These are phyloP conservation scores for Drosophila borborema DNA, from an alignment of 2,888 invertebrate species.

Conservation along the genomic window DNA sequence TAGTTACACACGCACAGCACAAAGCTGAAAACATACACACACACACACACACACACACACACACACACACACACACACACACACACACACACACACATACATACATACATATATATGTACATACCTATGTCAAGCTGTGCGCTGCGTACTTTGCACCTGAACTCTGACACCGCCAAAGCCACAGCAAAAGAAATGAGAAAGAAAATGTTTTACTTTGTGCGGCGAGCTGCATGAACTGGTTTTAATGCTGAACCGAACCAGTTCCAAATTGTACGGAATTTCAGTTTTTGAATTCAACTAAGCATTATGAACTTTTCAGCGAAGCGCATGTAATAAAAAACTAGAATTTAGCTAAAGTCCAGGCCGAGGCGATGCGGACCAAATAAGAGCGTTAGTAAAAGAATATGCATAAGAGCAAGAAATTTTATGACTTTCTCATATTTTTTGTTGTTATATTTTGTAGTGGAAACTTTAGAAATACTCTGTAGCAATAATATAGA, in stretches of 20 bases:
- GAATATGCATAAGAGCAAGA: neutral
- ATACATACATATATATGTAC: neutral
- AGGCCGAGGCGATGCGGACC: neutral
- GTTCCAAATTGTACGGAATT: neutral
- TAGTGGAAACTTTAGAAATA: neutral
- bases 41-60: constrained; percentile 49
- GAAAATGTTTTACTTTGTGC: neutral
- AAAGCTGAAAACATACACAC: neutral
- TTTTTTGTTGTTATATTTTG: neutral
- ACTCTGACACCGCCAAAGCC: neutral
- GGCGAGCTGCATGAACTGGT: neutral
- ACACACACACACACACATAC: constrained; percentile 39
- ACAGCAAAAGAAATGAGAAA: neutral
- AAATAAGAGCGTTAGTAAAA: neutral
- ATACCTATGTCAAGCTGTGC: neutral
- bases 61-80: constrained; percentile 14
- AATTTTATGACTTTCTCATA: neutral
- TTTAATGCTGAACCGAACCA: constrained; percentile 10
- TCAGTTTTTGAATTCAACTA: neutral
- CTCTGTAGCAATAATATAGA: neutral
- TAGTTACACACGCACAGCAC: constrained; percentile 76
- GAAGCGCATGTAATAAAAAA: neutral
- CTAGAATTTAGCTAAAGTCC: neutral
- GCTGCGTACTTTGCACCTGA: constrained; percentile 35
- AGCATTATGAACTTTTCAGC: neutral